Conservation (phyloP, 2,797 vertebrate species). For the Mus spretus region DNA sequence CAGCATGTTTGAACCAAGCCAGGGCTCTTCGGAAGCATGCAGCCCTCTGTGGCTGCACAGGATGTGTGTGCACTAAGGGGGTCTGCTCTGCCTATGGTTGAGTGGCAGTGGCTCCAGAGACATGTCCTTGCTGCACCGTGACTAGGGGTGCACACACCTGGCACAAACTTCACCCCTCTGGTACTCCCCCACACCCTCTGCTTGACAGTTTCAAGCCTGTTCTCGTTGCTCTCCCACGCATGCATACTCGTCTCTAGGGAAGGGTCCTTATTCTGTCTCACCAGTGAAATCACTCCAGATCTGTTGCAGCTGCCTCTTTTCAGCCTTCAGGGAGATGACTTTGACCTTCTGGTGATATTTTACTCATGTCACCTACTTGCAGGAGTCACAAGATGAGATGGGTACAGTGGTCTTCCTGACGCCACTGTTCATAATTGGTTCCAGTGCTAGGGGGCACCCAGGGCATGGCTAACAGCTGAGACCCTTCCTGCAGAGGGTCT, state of each 20-base stretch:
- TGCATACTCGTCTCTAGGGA: background rate
- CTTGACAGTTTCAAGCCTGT: background rate
- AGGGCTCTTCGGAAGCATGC: too few species aligned
- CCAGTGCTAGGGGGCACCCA: background rate
- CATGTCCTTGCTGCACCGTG: background rate
- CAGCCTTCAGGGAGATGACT: background rate
- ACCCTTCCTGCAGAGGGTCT: constrained; percentile 9
- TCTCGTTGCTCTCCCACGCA: accelerated
- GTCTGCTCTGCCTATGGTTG: background rate
- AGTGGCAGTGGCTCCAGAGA: accelerated
- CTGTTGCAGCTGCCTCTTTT: background rate
- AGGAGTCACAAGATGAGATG: background rate
- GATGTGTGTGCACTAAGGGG: accelerated
- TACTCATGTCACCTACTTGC: background rate
- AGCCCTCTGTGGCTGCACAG: background rate
- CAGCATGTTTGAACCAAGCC: background rate
- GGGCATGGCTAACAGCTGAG: background rate
- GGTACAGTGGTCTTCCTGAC: background rate
- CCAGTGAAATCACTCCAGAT: background rate
- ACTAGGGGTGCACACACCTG: background rate
- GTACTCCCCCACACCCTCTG: background rate
- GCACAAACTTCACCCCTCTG: accelerated
- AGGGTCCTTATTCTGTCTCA: background rate
- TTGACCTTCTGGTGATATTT: background rate
- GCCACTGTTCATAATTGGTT: background rate